These are phyloP conservation scores for Patiria pectinifera DNA, from an alignment of 53 echinoderm and acorn worm genomes.

Conservation along the genomic window DNA sequence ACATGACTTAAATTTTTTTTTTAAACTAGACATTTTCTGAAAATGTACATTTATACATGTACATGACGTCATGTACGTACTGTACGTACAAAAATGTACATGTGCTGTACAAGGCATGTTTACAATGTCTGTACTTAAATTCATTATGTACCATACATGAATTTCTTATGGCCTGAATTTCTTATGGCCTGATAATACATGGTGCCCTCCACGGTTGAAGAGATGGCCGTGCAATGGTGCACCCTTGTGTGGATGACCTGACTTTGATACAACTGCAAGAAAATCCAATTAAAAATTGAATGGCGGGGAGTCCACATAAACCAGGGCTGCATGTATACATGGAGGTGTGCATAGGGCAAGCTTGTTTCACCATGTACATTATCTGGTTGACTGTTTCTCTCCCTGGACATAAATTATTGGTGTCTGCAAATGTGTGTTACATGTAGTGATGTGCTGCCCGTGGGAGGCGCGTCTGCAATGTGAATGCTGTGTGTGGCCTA, in stretches of 20 bases:
- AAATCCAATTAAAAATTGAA: conserved; percentile 52
- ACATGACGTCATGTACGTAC: too few relatives aligned
- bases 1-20: too few relatives aligned
- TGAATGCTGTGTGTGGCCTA: too few relatives aligned
- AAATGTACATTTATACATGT: too few relatives aligned
- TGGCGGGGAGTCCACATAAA: conserved; percentile 6
- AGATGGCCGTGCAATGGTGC: background rate
- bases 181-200: background rate
- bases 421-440: background rate
- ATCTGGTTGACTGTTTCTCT: background rate
- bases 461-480: background rate
- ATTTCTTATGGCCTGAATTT: background rate
- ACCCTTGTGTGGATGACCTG: conserved; percentile 40
- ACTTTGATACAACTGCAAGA: conserved; percentile 32
- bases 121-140: background rate
- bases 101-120: too few relatives aligned
- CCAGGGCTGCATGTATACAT: background rate
- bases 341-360: background rate
- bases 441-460: background rate
- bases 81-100: too few relatives aligned
- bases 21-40: too few relatives aligned
- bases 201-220: background rate
- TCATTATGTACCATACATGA: background rate
- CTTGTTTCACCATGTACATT: background rate
- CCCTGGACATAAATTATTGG: background rate